Conservation (phyloP, 2,888 invertebrate species). For the Tridacna crocea region DNA sequence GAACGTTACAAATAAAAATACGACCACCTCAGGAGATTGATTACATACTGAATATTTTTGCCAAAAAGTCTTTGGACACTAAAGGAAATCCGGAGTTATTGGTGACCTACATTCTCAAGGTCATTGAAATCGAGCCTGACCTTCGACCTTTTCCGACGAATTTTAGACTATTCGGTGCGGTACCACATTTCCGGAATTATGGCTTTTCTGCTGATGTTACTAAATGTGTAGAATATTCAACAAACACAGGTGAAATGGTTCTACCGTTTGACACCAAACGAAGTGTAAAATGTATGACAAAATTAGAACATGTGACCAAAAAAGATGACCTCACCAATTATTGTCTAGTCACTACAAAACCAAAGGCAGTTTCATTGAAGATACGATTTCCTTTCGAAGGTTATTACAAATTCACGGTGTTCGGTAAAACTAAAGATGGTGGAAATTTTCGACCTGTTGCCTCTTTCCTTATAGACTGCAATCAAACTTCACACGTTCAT, state of each 20-base stretch:
- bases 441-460: slow-evolving; percentile 59
- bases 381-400: slow-evolving; percentile 62
- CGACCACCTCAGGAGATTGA: slow-evolving; percentile 58
- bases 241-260: slow-evolving; percentile 56
- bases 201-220: slow-evolving; percentile 61
- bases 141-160: slow-evolving; percentile 59
- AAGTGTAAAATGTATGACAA: slow-evolving; percentile 54
- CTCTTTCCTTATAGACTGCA: slow-evolving; percentile 57
- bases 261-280: slow-evolving; percentile 58
- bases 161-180: slow-evolving; percentile 60
- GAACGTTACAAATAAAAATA: slow-evolving; percentile 49
- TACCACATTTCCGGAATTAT: slow-evolving; percentile 52
- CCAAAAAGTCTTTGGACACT: slow-evolving; percentile 51
- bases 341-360: slow-evolving; percentile 54
- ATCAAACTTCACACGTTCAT: slow-evolving; percentile 55
- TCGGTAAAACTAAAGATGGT: slow-evolving; percentile 54
- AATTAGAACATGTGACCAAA: slow-evolving; percentile 58
- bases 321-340: slow-evolving; percentile 56
- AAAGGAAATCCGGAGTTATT: slow-evolving; percentile 54
- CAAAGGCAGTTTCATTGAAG: slow-evolving; percentile 56
- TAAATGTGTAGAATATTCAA: slow-evolving; percentile 45
- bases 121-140: slow-evolving; percentile 31
- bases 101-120: slow-evolving; percentile 61
- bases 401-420: slow-evolving; percentile 62
- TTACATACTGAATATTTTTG: slow-evolving; percentile 61